phyloP scores from a whole-genome alignment of 1,140 invertebrate genomes.

The Micrasema minimum region DNA sequence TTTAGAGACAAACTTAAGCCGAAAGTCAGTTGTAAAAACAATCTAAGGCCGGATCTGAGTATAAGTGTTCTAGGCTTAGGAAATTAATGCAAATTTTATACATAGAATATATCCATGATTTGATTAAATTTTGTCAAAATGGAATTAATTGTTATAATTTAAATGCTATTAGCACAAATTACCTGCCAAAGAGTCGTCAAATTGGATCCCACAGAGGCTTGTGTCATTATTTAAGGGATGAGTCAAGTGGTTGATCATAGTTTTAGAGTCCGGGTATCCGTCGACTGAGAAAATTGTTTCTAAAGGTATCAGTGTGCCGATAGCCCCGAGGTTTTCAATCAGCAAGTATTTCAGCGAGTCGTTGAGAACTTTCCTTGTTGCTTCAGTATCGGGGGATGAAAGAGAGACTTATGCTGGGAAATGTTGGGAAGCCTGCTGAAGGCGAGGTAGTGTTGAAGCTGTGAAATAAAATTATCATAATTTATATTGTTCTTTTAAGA shows the following conservation, averaged over 20 bases:
- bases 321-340: background rate
- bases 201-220: conserved; percentile 62
- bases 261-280: conserved; percentile 40
- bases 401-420: background rate
- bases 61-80: too few relatives aligned
- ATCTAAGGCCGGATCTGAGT: too few relatives aligned
- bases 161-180: too few relatives aligned
- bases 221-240: conserved; percentile 42
- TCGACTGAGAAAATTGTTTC: background rate
- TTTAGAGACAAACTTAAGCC: too few relatives aligned
- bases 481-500: too few relatives aligned
- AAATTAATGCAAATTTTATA: too few relatives aligned
- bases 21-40: too few relatives aligned
- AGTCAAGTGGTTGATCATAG: conserved; percentile 31
- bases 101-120: too few relatives aligned
- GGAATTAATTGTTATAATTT: too few relatives aligned
- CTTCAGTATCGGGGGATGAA: conserved; percentile 24
- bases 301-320: background rate
- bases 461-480: too few relatives aligned
- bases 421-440: background rate
- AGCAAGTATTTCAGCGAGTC: conserved; percentile 10
- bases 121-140: too few relatives aligned
- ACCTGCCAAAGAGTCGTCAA: conserved; percentile 65
- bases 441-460: background rate
- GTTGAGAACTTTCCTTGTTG: background rate